phyloP scores from a whole-genome alignment of 1,140 invertebrate genomes.

The Papilio machaon region DNA sequence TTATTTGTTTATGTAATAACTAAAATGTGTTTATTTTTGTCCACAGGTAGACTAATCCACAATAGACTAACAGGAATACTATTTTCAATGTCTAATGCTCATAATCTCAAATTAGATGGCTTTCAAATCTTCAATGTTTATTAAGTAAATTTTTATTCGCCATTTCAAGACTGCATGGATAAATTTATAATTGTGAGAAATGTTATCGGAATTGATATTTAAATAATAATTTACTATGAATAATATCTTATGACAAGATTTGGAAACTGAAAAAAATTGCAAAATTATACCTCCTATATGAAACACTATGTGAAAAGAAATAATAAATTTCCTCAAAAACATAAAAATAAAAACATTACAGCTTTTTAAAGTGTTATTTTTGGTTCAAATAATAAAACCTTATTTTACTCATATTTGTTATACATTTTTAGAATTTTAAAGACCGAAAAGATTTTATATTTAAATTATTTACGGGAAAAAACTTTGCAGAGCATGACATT shows the following conservation, averaged over 20 bases:
- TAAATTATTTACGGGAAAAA: neutral
- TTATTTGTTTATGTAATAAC: neutral
- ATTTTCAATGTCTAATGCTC: slow-evolving; percentile 42
- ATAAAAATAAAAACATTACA: neutral
- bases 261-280: slow-evolving; percentile 23
- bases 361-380: neutral
- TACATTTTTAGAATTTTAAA: neutral
- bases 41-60: slow-evolving; percentile 60
- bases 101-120: slow-evolving; percentile 50
- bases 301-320: neutral
- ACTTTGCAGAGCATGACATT: neutral
- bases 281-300: slow-evolving; percentile 6
- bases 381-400: neutral
- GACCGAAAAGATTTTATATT: neutral
- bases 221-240: neutral
- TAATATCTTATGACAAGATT: slow-evolving; percentile 9
- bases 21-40: slow-evolving; percentile 44
- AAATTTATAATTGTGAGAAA: neutral
- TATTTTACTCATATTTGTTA: neutral
- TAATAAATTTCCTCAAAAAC: slow-evolving; percentile 11
- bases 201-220: slow-evolving; percentile 18
- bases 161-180: slow-evolving; percentile 29
- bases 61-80: slow-evolving; percentile 29
- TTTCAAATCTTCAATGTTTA: slow-evolving; percentile 47
- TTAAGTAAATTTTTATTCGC: slow-evolving; percentile 25